Base-by-base conservation (phyloP, 2,113 vertebrate species). In the Aviceda subcristata region DNA sequence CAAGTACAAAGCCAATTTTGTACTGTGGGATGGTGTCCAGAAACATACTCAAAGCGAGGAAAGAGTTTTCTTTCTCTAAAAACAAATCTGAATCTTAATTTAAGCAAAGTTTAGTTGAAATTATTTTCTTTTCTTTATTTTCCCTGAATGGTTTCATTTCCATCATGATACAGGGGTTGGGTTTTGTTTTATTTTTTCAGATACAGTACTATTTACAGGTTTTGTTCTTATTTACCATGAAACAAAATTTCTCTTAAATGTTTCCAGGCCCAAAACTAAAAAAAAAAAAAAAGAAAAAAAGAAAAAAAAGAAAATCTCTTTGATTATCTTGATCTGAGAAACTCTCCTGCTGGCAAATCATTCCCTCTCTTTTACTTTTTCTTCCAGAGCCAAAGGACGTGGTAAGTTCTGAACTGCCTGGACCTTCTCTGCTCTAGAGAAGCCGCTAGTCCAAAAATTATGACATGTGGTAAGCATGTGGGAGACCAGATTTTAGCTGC, bases 1-100 rank as follows among this genome's bases (percentile, higher is more conserved):
- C 66, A 86, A 97, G 94, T 95, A 95, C 92, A 97, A 87, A 97
- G 97, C 64, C 96, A 96, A 96, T 95, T 97, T 94, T 96, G 38
- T 93, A 92, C 84, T 60, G 79, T 93, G 95, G 87, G 84, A 90
- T 95, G 95, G 84, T 90, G 88, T 90, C 95, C 97, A 97, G 97
- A 98, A 94, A 92, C 36, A 84, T 53, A 86, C 45, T 97, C 85
- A 78, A 56, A 91, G 75, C 53, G 73, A 97, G 36, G 82, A 93
- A 88, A 91, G 82, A 97, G 68, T 91, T 97, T 95, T 96, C 84
- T 96, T 95, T 90, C 94, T 96, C 79, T 97, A 91, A 95, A 98
- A 98, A 97, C 93, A 98, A 98, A 97, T 87, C 60, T 91, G 86
- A 86, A 91, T 95, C 96, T 96, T 97, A 96, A 98, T 97, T 97